Conservation (phyloP, 2,113 vertebrate genomes). For the Cebidichthys violaceus region DNA sequence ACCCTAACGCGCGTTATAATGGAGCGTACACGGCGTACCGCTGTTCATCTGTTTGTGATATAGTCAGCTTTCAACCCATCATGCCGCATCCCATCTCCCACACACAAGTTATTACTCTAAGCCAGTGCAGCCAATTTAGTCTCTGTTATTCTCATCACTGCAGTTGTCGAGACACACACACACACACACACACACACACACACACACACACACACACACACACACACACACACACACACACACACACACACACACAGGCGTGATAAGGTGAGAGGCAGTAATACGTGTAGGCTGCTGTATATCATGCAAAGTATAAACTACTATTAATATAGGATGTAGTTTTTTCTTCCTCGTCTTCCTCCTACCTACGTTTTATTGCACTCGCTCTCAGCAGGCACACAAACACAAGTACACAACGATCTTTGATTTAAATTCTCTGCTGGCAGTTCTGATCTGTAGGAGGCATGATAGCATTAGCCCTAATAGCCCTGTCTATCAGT, state of each 20-base stretch:
- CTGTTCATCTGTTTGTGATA: constrained; percentile 61
- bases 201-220: not conserved
- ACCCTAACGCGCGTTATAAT: constrained; percentile 59
- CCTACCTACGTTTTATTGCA: not conserved
- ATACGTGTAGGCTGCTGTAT: constrained; percentile 20
- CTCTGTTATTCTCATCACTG: constrained; percentile 37
- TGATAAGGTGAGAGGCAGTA: constrained; percentile 19
- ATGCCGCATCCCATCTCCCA: constrained; percentile 23
- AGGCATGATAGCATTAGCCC: constrained; percentile 26
- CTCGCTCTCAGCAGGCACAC: not conserved
- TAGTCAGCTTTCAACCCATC: constrained; percentile 39
- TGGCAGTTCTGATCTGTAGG: constrained; percentile 29
- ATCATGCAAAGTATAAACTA: constrained; percentile 16
- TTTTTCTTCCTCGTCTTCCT: not conserved
- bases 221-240: not conserved
- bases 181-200: too few relatives aligned
- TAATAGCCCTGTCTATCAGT: constrained; percentile 12
- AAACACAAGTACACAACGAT: not conserved
- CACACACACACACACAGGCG: not conserved
- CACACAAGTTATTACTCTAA: constrained; percentile 54
- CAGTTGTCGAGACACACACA: not conserved
- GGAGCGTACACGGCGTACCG: constrained; percentile 39
- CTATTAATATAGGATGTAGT: constrained; percentile 39
- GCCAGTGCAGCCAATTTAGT: constrained; percentile 52
- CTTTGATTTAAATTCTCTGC: constrained; percentile 45